Evolutionary conservation across 2,113 vertebrate species (phyloP), one percentile per base, ranked within the genome.

Genomic region (Pelobates fuscus): DNA sequence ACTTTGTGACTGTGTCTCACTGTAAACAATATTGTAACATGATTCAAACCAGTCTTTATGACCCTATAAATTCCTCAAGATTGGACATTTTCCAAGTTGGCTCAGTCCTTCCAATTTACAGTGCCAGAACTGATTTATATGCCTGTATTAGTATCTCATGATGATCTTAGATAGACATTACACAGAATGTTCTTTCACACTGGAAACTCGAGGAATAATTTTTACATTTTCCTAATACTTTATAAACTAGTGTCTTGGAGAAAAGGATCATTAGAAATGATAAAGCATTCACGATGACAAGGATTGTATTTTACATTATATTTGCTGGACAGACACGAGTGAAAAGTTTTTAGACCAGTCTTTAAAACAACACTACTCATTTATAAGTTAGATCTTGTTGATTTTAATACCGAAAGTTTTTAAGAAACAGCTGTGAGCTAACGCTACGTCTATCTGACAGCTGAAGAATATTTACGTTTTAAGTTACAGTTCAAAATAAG

Each of bases 31-130:
- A 77, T 68, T 32, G 73, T 77, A 77, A 77, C 65, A 68, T 68
- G 73, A 77, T 77, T 67, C 73, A 77, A 68, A 77, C 73, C 73
- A 77, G 55, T 77, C 58, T 77, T 77, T 77, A 77, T 77, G 73
- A 52, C 55, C 73, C 73, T 77, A 68, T 77, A 77, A 77, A 77
- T 68, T 77, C 64, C 65, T 68, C 29, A 61, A 54, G 64, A 61
- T 77, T 77, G 73, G 73, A 67, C 17, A 26, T 46, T 46, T 60
- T 77, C 73, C 73, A 77, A 77, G 73, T 67, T 68, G 64, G 73
- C 73, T 77, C 57, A 67, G 60, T 68, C 30, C 41, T 57, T 41
- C 41, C 57, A 77, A 67, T 68, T 68, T 68, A 77, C 73, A 77
- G 73, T 60, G 57, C 73, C 73, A 77, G 57, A 68, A 66, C 55